Evolutionary conservation across 2,888 invertebrate species (phyloP), one percentile per base, ranked within the genome.

Genomic region (Volucella zonaria): DNA sequence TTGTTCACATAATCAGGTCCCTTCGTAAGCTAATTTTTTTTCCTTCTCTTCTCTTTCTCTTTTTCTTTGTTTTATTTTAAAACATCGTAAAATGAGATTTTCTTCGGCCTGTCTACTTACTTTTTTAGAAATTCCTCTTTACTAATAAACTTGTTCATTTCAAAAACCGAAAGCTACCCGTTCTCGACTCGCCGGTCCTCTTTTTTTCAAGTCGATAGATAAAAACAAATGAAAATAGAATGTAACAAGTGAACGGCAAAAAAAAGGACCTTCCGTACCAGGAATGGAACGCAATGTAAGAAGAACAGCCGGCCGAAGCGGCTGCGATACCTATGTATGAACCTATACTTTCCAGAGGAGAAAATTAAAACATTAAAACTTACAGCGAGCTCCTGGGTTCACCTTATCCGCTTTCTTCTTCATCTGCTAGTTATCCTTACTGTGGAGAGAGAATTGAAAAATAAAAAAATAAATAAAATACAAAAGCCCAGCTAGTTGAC

Each of bases 101-200:
- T 40, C 40, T 31, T 14, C 38, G 40, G 9, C 8, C n/a, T 12
- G n/a, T 31, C 31, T 31, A 6, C 31, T 31, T 9, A 40, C 56
- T n/a, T 56, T 23, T 3, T 9, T 9, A 10, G 14, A 38, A 40
- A 40, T 4, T 56, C 40, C 31, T 10, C 8, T 40, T 56, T n/a
- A 56, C 56, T 56, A 56, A 56, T 56, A 40, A 56, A 56, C 38
- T 56, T 40, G 56, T 40, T 56, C 38, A n/a, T 54, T 54, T 54
- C 54, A 10, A 23, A 23, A 18, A 54, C 23, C 23, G 23, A 23
- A 23, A 23, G 23, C 3, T 23, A 23, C 23, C 23, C 23, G 23
- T 23, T 23, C 4, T 23, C 4, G 23, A 0, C 23, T 23, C 23
- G 23, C 2, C 23, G 31, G 31, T 12, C 18, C 14, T n/a, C 23